Percentiles rank a stretch among this genome's conserved stretches.
These are phyloP conservation scores for Calephelis virginiensis DNA, from an alignment of 1,140 invertebrate species.

Conservation along the genomic window DNA sequence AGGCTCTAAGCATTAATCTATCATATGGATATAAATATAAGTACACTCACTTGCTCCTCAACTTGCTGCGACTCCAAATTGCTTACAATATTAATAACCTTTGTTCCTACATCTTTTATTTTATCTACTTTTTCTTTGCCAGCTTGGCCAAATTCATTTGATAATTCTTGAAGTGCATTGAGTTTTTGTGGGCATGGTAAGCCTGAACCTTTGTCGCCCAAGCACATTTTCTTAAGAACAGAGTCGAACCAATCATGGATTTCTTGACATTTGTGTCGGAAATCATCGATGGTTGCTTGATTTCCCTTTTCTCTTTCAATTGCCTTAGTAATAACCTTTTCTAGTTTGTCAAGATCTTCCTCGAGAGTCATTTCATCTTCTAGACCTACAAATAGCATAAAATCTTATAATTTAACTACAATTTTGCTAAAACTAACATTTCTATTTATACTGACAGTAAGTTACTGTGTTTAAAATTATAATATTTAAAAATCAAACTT, in stretches of 20 bases:
- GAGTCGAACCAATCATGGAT: conserved; percentile 90
- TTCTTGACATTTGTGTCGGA: conserved; percentile 85
- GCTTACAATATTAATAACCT: conserved; percentile 89
- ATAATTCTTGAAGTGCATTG: conserved; percentile 81
- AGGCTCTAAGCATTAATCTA: neutral
- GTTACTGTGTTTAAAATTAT: no score
- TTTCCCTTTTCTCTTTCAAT: conserved; percentile 87
- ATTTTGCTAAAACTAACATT: neutral
- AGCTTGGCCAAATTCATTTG: conserved; percentile 83
- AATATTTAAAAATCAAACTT: no score
- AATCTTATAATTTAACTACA: neutral
- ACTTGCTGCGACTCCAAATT: conserved; percentile 94
- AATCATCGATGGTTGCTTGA: conserved; percentile 88
- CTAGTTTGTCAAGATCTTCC: conserved; percentile 85
- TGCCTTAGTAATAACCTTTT: conserved; percentile 83
- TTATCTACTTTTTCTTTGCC: conserved; percentile 83
- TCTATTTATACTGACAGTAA: no score
- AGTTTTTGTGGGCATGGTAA: conserved; percentile 89
- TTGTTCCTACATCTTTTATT: conserved; percentile 83
- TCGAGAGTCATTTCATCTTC: conserved; percentile 85
- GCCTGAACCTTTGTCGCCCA: conserved; percentile 90
- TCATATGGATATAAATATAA: neutral
- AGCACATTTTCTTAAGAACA: conserved; percentile 87
- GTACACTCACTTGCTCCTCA: conserved; percentile 85
- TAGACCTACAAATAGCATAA: conserved; percentile 48